Conservation (phyloP, 2,888 invertebrate genomes). For the Papilio elwesi region DNA sequence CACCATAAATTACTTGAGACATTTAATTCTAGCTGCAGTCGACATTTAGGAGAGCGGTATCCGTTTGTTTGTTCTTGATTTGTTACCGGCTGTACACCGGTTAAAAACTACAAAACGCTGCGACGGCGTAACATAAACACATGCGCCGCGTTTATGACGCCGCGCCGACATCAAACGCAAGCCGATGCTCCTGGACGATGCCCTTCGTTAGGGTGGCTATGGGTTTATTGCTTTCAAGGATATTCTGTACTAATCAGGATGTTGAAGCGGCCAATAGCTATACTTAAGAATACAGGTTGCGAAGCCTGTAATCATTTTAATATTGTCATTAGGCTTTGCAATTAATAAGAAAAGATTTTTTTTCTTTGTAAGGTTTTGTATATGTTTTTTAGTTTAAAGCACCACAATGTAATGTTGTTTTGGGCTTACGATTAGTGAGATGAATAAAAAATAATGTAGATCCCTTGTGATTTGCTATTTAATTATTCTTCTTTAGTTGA, state of each 20-base stretch:
- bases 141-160: constrained; percentile 47
- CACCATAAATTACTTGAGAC: neutral
- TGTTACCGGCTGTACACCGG: constrained; percentile 22
- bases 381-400: no score
- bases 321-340: no score
- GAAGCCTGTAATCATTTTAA: no score
- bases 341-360: no score
- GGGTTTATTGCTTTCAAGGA: neutral
- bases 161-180: constrained; percentile 60
- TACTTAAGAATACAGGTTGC: no score
- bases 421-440: no score
- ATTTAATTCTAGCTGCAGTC: neutral
- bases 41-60: neutral
- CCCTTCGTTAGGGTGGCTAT: constrained; percentile 23
- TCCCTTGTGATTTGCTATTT: no score
- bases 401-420: no score
- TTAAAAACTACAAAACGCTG: constrained; percentile 44
- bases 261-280: neutral
- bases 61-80: constrained; percentile 27
- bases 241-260: neutral
- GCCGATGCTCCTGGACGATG: constrained; percentile 38
- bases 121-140: constrained; percentile 54
- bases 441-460: no score
- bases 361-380: no score
- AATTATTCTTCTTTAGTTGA: no score